Evolutionary conservation across 2,797 vertebrate species (phyloP), one percentile per base, ranked within the genome.

Genomic region (Silurus lanzhouensis): DNA sequence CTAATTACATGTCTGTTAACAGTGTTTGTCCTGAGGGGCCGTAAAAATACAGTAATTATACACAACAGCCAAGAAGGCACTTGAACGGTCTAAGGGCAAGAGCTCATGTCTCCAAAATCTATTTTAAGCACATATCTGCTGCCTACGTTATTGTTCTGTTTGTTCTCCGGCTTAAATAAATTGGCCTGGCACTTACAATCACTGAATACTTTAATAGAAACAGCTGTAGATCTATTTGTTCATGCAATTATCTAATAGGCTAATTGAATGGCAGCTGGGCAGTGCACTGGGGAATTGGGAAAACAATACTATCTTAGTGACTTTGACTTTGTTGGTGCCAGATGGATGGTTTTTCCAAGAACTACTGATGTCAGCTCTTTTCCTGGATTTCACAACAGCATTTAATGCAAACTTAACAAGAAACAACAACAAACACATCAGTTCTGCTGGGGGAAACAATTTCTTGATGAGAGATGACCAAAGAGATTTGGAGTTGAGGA

Each of bases 41-140:
- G 3, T 25, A 17, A 55, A 75, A 75, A 55, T 57, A 75, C 48
- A 75, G 25, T 75, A 25, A 75, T 75, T 75, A 55, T 55, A 75
- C 48, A 75, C 22, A 75, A 48, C 72, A 27, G 48, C n/a, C n/a
- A 55, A 15, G 19, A 44, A 71, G 72, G 46, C 12, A 55, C 48
- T 8, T 55, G 46, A 55, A 55, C 6, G 25, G 48, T 75, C 22
- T 55, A 1, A 75, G 48, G 48, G 72, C 48, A 75, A n/a, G 6
- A 25, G 22, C 72, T 55, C n/a, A 27, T 55, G 46, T 14, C 22
- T 52, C n/a, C 15, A 6, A 8, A 13, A 75, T 75, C n/a, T 55
- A 4, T 31, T 75, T 27, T 13, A 10, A 10, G 52, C 12, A 22
- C 8, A 8, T 31, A 7, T 8, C n/a, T 27, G 25, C 48, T 75